Evolutionary conservation across 2,888 invertebrate genomes (phyloP), one percentile per base, ranked within the genome.

Genomic region (Chamaedrilus cognettii): DNA sequence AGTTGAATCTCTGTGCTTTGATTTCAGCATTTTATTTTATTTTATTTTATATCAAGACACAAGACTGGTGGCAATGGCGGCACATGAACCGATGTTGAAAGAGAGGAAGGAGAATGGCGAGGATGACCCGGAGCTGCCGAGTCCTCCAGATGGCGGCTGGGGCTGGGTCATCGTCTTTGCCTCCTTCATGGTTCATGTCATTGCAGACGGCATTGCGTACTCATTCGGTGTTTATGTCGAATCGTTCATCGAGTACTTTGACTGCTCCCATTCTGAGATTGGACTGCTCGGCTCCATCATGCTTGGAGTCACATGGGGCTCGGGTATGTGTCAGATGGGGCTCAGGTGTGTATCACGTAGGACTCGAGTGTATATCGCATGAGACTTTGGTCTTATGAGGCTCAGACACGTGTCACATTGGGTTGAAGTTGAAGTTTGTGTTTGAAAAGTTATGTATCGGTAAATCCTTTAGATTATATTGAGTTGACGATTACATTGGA

Each of bases 191-290:
- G 93, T 98, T 77, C 97, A 98, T 86, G 84, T 86, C 58, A 76
- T 89, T 90, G 96, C 96, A 75, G 98, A 98, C 85, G 98, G 98
- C 68, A 92, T 98, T 83, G 97, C 96, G 62, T 98, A 98, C 86
- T 94, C 96, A 23, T 97, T 97, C 84, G 98, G 98, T 64, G 90
- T 97, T 70, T 93, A 97, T 85, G 92, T 93, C 85, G 88, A 89
- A 73, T 92, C 94, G 84, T 91, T 97, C 81, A 86, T 94, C 75
- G 86, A 87, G 69, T 91, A 93, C 85, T 97, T 96, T 84, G 85
- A 89, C 4, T 91, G 91, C 80, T 91, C 93, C 70, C 90, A 91
- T 81, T 92, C 91, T 70, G 90, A 90, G 74, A 95, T 95, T 11
- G 91, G 96, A 30, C 94, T 94, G 93, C 92, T 98, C 77, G 90